A percentile compares a stretch with the other conserved stretches of the same genome.
phyloP scores from a whole-genome alignment of 2,113 vertebrate genomes.

The Bagarius yarrelli region DNA sequence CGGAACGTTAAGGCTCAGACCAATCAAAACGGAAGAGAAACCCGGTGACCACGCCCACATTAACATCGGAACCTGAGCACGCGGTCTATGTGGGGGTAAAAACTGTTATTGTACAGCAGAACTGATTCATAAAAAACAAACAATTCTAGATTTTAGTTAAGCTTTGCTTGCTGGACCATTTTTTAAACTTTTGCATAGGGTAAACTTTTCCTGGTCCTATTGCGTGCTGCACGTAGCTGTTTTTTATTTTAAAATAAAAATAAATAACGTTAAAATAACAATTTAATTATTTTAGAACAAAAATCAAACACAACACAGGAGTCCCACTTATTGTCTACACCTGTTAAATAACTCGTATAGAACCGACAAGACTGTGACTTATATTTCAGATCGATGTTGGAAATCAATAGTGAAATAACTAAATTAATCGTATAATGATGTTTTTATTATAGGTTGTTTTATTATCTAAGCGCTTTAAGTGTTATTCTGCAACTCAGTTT shows the following conservation, averaged over 20 bases:
- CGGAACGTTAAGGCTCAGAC: slow-evolving; percentile 16
- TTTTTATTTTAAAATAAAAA: too few relatives aligned
- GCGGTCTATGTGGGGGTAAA: too few relatives aligned
- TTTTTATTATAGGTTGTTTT: too few relatives aligned
- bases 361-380: background rate
- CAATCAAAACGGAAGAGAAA: slow-evolving; percentile 38
- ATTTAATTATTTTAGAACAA: background rate
- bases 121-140: background rate
- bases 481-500: background rate
- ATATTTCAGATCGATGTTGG: background rate
- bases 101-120: background rate
- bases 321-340: background rate
- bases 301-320: background rate
- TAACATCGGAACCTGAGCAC: background rate
- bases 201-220: background rate
- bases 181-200: background rate
- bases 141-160: too few relatives aligned
- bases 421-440: background rate
- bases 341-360: background rate
- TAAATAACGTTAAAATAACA: too few relatives aligned
- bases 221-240: background rate
- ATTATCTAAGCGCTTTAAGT: too few relatives aligned
- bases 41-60: background rate
- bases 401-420: background rate
- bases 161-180: background rate